Conservation (phyloP, 2,888 invertebrate genomes). For the Isotomurus palustris region DNA sequence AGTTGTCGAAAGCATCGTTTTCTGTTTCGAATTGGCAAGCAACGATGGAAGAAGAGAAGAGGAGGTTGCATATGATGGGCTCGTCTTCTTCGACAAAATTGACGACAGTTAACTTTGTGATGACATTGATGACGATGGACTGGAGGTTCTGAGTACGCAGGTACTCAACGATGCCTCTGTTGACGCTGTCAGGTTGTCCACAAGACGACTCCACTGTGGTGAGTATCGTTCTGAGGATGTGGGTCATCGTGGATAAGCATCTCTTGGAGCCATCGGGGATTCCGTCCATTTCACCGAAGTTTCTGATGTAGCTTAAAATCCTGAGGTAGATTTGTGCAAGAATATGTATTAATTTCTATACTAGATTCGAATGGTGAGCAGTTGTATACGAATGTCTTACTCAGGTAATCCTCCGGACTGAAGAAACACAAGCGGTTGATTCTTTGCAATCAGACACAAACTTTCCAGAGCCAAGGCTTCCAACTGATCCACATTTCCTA, state of each 20-base stretch:
- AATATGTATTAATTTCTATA: not conserved
- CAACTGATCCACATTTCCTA: constrained; percentile 2
- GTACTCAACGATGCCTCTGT: constrained; percentile 22
- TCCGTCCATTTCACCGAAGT: no score
- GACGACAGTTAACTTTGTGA: constrained; percentile 16
- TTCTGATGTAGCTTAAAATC: no score
- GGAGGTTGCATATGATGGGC: constrained; percentile 21
- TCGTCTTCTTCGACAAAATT: constrained; percentile 30
- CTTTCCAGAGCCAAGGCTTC: constrained; percentile 27
- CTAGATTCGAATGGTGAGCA: no score
- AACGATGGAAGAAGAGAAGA: constrained; percentile 30
- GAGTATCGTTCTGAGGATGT: constrained; percentile 20
- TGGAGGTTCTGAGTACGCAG: constrained; percentile 25
- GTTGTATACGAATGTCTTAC: constrained; percentile 21
- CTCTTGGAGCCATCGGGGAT: no score
- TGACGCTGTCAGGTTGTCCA: constrained; percentile 3
- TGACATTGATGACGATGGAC: constrained; percentile 19
- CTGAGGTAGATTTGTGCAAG: constrained; percentile 13
- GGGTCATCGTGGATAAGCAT: constrained; percentile 15
- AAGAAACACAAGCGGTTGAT: constrained; percentile 32
- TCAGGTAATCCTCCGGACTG: constrained; percentile 29
- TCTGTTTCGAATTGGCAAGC: constrained; percentile 25
- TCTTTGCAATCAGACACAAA: constrained; percentile 28
- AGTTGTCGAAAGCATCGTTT: constrained; percentile 25
- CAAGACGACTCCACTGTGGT: constrained; percentile 14